Conservation (phyloP, 2,888 invertebrate genomes). For the Kryphioiulus occultus region DNA sequence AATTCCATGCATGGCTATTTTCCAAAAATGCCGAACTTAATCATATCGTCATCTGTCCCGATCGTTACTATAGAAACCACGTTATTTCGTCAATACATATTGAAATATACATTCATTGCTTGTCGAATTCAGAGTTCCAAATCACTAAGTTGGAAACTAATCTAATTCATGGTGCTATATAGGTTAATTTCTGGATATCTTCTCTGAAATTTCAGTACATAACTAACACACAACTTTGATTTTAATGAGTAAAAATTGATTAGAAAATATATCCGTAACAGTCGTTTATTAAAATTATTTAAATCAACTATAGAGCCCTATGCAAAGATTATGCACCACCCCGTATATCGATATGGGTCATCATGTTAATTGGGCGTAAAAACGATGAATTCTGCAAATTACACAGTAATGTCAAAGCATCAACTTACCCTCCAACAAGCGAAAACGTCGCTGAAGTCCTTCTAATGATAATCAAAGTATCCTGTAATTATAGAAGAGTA, state of each 20-base stretch:
- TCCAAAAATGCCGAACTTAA: background rate
- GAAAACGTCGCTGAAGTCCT: slow-evolving; percentile 50
- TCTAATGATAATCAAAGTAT: slow-evolving; percentile 49
- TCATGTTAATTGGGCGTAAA: background rate
- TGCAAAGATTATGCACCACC: too few species aligned
- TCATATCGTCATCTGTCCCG: background rate
- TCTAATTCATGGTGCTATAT: background rate
- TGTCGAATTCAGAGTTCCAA: background rate
- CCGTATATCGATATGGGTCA: too few species aligned
- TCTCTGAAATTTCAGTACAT: background rate
- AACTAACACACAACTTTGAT: too few species aligned
- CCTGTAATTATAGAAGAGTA: slow-evolving; percentile 45
- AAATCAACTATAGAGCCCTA: too few species aligned
- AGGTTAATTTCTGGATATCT: background rate
- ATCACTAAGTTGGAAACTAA: background rate
- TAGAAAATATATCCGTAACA: too few species aligned
- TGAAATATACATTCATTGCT: background rate
- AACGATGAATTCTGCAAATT: background rate
- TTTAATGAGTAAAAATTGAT: too few species aligned
- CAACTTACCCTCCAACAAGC: slow-evolving; percentile 50
- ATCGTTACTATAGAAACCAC: background rate
- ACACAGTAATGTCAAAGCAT: background rate
- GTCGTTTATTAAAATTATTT: too few species aligned
- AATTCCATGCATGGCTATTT: background rate
- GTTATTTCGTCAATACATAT: background rate